phyloP scores from a whole-genome alignment of 2,888 invertebrate species.

The Operophtera brumata region DNA sequence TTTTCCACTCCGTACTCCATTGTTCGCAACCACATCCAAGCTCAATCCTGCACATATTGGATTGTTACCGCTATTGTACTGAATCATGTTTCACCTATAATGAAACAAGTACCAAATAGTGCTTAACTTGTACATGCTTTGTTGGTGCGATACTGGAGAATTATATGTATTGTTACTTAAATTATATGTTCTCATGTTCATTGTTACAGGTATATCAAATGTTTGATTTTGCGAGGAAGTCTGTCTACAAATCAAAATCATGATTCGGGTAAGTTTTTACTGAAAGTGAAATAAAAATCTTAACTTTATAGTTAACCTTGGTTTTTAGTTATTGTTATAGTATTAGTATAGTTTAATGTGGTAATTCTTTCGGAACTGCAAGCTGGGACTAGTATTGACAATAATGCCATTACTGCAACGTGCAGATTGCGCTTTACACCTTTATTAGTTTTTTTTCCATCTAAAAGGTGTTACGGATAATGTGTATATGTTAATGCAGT shows the following conservation, averaged over 20 bases:
- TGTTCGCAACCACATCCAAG: conserved; percentile 45
- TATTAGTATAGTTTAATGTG: no score
- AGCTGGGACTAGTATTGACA: no score
- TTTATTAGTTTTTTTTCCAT: no score
- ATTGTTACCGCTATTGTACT: conserved; percentile 27
- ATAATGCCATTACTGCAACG: no score
- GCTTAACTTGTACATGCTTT: neutral
- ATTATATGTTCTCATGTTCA: conserved; percentile 1
- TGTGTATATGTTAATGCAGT: conserved; percentile 42
- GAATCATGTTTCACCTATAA: conserved; percentile 23
- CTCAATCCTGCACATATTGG: conserved; percentile 36
- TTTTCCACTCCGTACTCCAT: conserved; percentile 55
- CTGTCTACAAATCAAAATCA: conserved; percentile 46
- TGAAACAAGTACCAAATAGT: conserved; percentile 1
- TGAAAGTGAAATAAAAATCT: no score
- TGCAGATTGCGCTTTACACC: no score
- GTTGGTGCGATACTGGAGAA: neutral
- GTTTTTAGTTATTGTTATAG: no score
- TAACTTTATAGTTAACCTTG: no score
- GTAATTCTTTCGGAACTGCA: no score
- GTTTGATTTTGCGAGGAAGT: conserved; percentile 42
- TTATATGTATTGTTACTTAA: no score
- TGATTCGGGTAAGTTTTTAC: conserved; percentile 63
- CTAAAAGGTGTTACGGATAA: neutral
- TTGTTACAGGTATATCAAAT: conserved; percentile 64